Base-by-base conservation (phyloP, 2,888 invertebrate species). In the Nasonovia ribisnigri region DNA sequence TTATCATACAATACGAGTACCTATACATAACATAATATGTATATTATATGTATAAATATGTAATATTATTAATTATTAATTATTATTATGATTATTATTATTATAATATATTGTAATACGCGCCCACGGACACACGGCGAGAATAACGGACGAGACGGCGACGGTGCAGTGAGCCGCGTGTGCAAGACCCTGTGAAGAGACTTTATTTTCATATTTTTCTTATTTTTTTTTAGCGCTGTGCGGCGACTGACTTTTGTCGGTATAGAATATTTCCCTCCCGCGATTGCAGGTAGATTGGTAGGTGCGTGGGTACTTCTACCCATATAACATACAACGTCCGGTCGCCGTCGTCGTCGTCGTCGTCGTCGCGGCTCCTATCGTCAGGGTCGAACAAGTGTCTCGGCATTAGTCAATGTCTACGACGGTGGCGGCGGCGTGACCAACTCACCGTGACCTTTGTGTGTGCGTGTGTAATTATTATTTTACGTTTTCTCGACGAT, bases 371-470 rank as follows among this genome's bases (percentile, higher is more conserved):
- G 88, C 36, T 48, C 16, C 91, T 86, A n/a, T 67, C 92, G 92
- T 94, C 94, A 91, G 94, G 88, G 88, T 91, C 84, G 43, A 87
- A 77, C 87, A 94, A 90, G 88, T 92, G 92, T 67, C 51, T 84
- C 91, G 60, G 57, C 54, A 90, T 90, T 90, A 57, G 84, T 93
- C 93, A 77, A 90, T 84, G 93, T 93, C 89, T 89, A 60, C 57
- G 91, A 26, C 77, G 36, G 46, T 24, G 90, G 29, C 26, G 48
- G 84, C 77, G 88, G 93, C 84, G 93, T 93, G 93, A 93, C 93
- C 93, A 93, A 93, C 93, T 86, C 90, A 90, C 93, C 93, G 90
- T 93, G 93, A 93, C 93, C 93, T 90, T 93, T 93, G 93, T 86
- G 60, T 60, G 90, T 84, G 46, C 26, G 84, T 77, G 51, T 92